phyloP scores from a whole-genome alignment of 2,888 invertebrate species.

The Cantharis rufa region DNA sequence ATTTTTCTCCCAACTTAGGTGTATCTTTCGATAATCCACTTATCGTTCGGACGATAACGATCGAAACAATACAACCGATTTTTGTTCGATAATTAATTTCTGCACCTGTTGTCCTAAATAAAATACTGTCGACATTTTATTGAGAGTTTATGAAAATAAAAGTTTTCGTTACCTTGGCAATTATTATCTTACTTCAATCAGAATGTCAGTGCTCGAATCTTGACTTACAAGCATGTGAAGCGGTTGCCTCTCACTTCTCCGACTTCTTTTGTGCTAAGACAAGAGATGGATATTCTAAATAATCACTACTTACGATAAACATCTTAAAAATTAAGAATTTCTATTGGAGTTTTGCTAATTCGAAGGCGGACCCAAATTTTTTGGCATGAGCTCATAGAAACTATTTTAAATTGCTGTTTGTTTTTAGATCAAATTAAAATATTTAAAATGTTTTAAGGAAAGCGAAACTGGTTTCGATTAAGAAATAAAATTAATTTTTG shows the following conservation, averaged over 20 bases:
- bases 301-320: slow-evolving; percentile 33
- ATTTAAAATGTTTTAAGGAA: not conserved
- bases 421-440: not conserved
- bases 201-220: not conserved
- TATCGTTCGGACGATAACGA: not conserved
- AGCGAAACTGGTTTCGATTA: not conserved
- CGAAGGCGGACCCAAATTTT: slow-evolving; percentile 10
- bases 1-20: not conserved
- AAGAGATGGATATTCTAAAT: slow-evolving; percentile 38
- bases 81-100: not conserved
- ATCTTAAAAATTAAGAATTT: slow-evolving; percentile 21
- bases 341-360: slow-evolving; percentile 13
- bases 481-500: not conserved
- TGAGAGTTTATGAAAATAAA: not conserved
- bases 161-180: slow-evolving; percentile 30
- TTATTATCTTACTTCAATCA: slow-evolving; percentile 38
- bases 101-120: not conserved
- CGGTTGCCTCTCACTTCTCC: slow-evolving; percentile 27
- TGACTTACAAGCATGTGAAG: slow-evolving; percentile 33
- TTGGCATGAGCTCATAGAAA: slow-evolving; percentile 5
- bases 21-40: not conserved
- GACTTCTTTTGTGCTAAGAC: slow-evolving; percentile 37
- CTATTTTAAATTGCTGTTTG: slow-evolving; percentile 11
- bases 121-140: slow-evolving; percentile 4
- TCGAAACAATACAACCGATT: not conserved